phyloP scores from a whole-genome alignment of 2,797 vertebrate species.

The Macropodus opercularis region DNA sequence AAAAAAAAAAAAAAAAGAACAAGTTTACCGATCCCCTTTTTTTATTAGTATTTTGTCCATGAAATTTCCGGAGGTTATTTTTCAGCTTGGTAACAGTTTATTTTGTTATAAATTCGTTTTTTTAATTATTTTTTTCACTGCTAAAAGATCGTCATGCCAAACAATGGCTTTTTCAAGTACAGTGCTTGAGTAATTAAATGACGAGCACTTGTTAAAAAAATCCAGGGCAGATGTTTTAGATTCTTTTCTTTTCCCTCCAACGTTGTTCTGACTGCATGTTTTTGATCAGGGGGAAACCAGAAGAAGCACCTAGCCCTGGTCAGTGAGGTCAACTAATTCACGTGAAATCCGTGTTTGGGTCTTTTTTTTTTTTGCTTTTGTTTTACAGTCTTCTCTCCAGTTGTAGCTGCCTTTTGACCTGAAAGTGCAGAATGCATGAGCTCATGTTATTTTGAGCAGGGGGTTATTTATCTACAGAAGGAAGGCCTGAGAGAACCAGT shows the following conservation, averaged over 20 bases:
- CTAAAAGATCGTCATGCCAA: conserved; percentile 70
- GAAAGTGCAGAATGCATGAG: conserved; percentile 71
- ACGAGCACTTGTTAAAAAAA: conserved; percentile 78
- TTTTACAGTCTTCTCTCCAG: conserved; percentile 67
- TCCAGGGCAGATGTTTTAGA: conserved; percentile 21
- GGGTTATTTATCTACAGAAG: conserved; percentile 42
- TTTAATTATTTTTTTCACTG: conserved; percentile 41
- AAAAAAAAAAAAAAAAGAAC: conserved; percentile 54
- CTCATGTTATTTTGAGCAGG: conserved; percentile 62
- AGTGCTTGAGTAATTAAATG: conserved; percentile 82
- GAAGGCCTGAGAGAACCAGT: conserved; percentile 63
- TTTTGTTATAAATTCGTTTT: conserved; percentile 48
- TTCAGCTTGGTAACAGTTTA: conserved; percentile 48
- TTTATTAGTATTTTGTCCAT: conserved; percentile 69
- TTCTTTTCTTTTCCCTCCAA: conserved; percentile 26
- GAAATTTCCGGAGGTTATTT: conserved; percentile 43
- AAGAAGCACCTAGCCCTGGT: conserved; percentile 52
- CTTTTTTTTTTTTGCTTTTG: conserved; percentile 49
- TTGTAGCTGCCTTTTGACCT: conserved; percentile 77
- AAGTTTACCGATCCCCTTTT: conserved; percentile 63
- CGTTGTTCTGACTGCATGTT: conserved; percentile 77
- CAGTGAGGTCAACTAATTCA: conserved; percentile 41
- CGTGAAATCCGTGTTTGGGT: conserved; percentile 41
- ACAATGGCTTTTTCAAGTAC: conserved; percentile 55
- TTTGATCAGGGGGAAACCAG: conserved; percentile 63